Percentiles rank a stretch among this genome's conserved stretches.
Evolutionary conservation across 2,797 vertebrate species (phyloP).

Genomic region (Tokudaia muenninki): DNA sequence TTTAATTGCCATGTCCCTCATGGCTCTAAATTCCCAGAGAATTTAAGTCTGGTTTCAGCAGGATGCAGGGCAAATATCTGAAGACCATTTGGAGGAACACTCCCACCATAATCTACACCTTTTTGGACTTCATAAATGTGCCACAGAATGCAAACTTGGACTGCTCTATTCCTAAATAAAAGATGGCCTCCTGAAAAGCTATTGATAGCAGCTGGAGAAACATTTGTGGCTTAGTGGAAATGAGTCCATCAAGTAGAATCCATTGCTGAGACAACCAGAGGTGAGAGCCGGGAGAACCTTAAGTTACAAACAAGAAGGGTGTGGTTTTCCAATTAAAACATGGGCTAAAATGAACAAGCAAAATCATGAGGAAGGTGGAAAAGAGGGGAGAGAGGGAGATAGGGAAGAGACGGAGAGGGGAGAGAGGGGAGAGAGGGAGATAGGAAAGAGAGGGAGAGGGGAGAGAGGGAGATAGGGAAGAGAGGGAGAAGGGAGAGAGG

Average conservation of each 20-base stretch:
- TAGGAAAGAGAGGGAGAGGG: no score
- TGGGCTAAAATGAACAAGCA: accelerated
- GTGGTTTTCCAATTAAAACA: neutral
- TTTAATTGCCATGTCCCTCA: neutral
- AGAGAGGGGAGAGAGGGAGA: no score
- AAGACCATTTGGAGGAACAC: neutral
- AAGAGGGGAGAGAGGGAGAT: neutral
- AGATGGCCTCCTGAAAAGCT: neutral
- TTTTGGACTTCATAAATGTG: neutral
- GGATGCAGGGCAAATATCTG: neutral
- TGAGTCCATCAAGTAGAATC: neutral
- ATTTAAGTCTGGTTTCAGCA: neutral
- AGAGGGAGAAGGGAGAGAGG: no score
- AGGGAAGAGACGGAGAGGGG: neutral
- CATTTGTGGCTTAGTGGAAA: neutral
- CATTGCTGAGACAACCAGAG: neutral
- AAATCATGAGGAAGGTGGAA: accelerated
- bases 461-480: no score
- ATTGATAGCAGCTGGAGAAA: neutral
- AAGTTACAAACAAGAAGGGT: accelerated
- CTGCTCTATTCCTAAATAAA: constrained; percentile 6
- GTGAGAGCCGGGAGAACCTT: neutral
- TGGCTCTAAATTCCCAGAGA: neutral
- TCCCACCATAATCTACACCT: neutral
- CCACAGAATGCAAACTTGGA: neutral